phyloP scores from a whole-genome alignment of 2,888 invertebrate species.

The Oxyteleia sp. region DNA sequence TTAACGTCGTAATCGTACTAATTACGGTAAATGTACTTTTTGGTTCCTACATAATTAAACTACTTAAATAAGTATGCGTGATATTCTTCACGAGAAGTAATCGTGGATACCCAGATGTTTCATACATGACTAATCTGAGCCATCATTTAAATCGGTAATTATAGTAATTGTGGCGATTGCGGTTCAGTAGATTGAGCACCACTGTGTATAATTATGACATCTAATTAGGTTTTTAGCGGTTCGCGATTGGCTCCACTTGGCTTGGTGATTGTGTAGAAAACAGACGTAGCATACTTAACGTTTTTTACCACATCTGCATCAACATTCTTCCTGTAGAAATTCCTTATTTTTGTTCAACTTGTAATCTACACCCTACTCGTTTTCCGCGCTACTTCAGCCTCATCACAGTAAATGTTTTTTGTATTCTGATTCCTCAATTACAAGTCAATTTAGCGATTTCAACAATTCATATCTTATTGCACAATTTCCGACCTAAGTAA shows the following conservation, averaged over 20 bases:
- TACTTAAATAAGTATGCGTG: slow-evolving; percentile 25
- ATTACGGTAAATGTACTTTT: slow-evolving; percentile 1
- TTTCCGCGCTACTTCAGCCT: too few relatives aligned
- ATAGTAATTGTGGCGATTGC: slow-evolving; percentile 13
- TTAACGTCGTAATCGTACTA: not conserved
- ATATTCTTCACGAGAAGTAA: slow-evolving; percentile 16
- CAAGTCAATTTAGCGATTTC: not conserved
- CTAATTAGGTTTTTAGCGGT: slow-evolving; percentile 87
- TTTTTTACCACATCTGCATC: slow-evolving; percentile 78
- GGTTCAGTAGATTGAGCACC: slow-evolving; percentile 79
- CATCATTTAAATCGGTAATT: slow-evolving; percentile 39
- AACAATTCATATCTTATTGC: not conserved
- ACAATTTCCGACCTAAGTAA: not conserved
- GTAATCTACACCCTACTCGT: too few relatives aligned
- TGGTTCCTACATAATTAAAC: slow-evolving; percentile 12
- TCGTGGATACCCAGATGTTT: slow-evolving; percentile 9
- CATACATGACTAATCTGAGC: slow-evolving; percentile 15
- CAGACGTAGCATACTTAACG: slow-evolving; percentile 27
- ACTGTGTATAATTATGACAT: slow-evolving; percentile 87
- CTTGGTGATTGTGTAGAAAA: too few relatives aligned
- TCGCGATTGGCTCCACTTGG: slow-evolving; percentile 80
- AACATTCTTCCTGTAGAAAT: slow-evolving; percentile 75
- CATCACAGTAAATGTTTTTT: too few relatives aligned
- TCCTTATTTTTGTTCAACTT: slow-evolving; percentile 80
- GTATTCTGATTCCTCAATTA: too few relatives aligned